A percentile compares a stretch with the other conserved stretches of the same genome.
These are phyloP conservation scores for Dryobates pubescens DNA, from an alignment of 2,797 vertebrate species.

Conservation along the genomic window DNA sequence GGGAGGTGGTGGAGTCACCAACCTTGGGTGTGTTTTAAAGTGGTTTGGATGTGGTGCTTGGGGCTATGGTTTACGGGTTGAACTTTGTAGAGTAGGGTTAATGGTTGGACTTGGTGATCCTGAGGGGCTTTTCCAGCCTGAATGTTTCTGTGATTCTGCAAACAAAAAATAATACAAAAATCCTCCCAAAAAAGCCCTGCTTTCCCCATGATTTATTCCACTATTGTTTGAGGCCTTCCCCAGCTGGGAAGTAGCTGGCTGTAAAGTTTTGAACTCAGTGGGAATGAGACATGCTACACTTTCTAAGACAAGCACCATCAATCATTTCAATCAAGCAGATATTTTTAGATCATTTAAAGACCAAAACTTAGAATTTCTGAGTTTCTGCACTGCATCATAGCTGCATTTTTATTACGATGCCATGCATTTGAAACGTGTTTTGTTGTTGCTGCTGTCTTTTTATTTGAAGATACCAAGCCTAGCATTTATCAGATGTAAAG, in stretches of 20 bases:
- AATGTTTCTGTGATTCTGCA: too few species aligned
- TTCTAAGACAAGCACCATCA: slow-evolving; percentile 15
- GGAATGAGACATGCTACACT: slow-evolving; percentile 32
- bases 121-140: too few species aligned
- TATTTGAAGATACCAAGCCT: background rate
- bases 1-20: too few species aligned
- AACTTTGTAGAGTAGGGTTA: too few species aligned
- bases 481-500: background rate
- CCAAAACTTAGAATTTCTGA: background rate
- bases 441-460: background rate
- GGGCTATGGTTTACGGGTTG: too few species aligned
- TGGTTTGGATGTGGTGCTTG: too few species aligned
- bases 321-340: background rate
- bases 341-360: background rate
- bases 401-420: background rate
- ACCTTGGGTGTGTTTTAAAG: too few species aligned
- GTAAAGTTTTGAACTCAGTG: slow-evolving; percentile 44
- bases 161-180: background rate
- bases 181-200: background rate
- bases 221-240: background rate
- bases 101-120: too few species aligned
- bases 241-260: slow-evolving; percentile 19
- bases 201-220: slow-evolving; percentile 12
- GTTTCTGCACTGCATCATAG: background rate
- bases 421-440: background rate